phyloP scores from a whole-genome alignment of 2,113 vertebrate species.

The Cariama cristata region DNA sequence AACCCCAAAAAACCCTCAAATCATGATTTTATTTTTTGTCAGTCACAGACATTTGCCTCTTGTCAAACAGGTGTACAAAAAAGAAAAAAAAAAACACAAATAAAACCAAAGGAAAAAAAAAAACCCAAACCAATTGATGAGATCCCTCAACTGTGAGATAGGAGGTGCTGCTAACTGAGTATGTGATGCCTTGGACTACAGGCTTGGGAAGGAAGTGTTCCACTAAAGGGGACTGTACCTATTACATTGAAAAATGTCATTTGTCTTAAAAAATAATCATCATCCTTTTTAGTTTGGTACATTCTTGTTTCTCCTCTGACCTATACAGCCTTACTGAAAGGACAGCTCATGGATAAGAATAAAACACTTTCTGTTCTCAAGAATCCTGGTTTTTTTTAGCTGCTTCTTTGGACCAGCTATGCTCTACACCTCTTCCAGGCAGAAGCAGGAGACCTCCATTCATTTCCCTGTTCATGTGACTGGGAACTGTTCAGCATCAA shows the following conservation, averaged over 20 bases:
- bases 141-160: not conserved
- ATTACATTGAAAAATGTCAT: not conserved
- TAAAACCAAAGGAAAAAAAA: not conserved
- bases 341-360: not conserved
- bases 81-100: not conserved
- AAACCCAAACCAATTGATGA: not conserved
- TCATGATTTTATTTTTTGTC: not conserved
- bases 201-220: not conserved
- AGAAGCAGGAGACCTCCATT: not conserved
- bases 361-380: not conserved
- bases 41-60: not conserved
- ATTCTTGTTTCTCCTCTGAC: not conserved
- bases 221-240: not conserved
- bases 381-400: not conserved
- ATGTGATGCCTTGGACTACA: not conserved
- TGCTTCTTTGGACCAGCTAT: not conserved
- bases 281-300: not conserved
- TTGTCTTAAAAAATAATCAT: not conserved
- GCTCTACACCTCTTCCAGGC: not conserved
- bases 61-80: not conserved
- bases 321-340: not conserved
- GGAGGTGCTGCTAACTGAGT: not conserved
- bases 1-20: not conserved
- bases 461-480: fast-evolving
- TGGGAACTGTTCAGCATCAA: not conserved